Percentiles rank a stretch among this genome's conserved stretches.
phyloP scores from a whole-genome alignment of 2,797 vertebrate genomes.

The Mustela erminea region DNA sequence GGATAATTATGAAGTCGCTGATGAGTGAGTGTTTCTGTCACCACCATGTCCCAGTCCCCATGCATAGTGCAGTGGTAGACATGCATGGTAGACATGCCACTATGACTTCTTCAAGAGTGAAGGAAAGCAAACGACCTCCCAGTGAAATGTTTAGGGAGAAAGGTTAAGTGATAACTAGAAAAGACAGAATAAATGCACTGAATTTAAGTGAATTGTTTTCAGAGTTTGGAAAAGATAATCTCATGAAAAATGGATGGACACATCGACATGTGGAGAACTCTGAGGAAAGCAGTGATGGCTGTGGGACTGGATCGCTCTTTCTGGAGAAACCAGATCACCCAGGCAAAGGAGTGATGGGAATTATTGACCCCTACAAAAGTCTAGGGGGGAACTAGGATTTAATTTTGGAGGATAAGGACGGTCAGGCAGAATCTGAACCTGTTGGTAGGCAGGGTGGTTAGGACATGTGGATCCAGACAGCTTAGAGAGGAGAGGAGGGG shows the following conservation, averaged over 20 bases:
- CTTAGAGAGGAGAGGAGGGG: neutral
- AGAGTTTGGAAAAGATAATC: neutral
- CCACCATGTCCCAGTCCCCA: neutral
- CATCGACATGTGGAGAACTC: neutral
- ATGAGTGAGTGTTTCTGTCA: neutral
- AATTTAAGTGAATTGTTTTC: neutral
- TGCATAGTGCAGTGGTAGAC: neutral
- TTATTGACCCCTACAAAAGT: neutral
- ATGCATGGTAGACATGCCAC: neutral
- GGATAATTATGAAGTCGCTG: neutral
- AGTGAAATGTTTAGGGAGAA: neutral
- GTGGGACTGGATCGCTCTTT: neutral
- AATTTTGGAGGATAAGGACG: neutral
- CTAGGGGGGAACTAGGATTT: neutral
- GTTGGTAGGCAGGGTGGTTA: neutral
- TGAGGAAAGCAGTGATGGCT: neutral
- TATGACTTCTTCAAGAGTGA: neutral
- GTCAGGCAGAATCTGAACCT: neutral
- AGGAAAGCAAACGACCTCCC: neutral
- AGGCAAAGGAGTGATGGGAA: neutral
- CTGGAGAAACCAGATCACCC: neutral
- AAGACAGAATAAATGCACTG: neutral
- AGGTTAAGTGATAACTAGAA: neutral
- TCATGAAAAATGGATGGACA: neutral
- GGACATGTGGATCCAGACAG: no score